Evolutionary conservation across 2,888 invertebrate genomes (phyloP), one percentile per base, ranked within the genome.

Genomic region (Sympetrum striolatum): DNA sequence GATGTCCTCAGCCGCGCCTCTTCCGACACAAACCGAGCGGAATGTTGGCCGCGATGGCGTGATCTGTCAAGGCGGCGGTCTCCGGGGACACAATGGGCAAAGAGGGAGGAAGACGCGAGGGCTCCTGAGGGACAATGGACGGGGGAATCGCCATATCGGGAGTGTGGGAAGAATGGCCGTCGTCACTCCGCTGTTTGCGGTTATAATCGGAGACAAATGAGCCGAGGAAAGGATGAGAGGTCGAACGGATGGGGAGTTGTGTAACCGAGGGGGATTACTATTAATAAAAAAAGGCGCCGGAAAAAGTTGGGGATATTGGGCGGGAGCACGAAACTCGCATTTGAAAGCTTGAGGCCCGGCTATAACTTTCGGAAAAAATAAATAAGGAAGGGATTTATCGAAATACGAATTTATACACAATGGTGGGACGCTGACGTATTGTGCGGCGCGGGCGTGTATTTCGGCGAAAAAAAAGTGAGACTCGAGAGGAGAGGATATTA

Each of bases 151-250:
- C n/a, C 37, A 60, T 60, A 86, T 73, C 73, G 64, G 86, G 60
- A 86, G 60, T 58, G 81, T 44, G 44, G 82, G 86, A 86, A 64
- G 58, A 86, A 86, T 86, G 86, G 60, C 82, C 58, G 82, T 82
- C 82, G 53, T 82, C 82, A 35, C 82, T 64, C 58, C 31, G 64
- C 86, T 64, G 86, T 86, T 86, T 86, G 86, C 86, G 86, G 86
- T 82, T 86, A 86, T 86, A 86, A 86, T 86, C 86, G 86, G 86
- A 86, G 86, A 86, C 86, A 86, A 86, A 86, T 86, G 86, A 86
- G 86, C 37, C 60, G 86, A 64, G n/a, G 86, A 86, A 86, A 86
- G 86, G 86, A 60, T 73, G 73, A 73, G 58, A 58, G 58, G 44
- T 58, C 82, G 82, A 82, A 82, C 82, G 82, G 58, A 15, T n/a